Evolutionary conservation across 2,797 vertebrate genomes (phyloP), one percentile per base, ranked within the genome.

Genomic region (Falco rusticolus): DNA sequence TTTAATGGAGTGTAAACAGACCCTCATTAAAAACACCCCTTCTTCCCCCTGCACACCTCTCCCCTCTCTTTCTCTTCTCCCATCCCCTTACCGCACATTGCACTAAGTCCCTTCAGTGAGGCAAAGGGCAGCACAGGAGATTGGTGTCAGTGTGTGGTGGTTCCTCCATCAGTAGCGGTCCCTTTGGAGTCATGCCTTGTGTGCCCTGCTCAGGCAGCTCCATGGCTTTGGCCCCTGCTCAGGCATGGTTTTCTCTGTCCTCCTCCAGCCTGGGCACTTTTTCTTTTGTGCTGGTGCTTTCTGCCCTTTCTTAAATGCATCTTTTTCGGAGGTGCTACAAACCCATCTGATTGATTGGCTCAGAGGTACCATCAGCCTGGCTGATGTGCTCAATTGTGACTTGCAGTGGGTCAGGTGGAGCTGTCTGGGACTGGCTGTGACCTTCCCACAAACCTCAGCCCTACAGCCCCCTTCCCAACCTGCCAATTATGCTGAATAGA

Each of bases 1-100:
- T 86, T 33, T 66, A 47, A 45, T 11, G 21, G 14, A 29, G 19
- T 43, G 18, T 21, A 48, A 89, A 78, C 14, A 82, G 85, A 34
- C 4, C 19, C 31, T 83, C 14, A 50, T 9, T 24, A 37, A 34
- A 86, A 69, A 4, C 14, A 61, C 2, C 6, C 31, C 12, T 66
- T 50, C 43, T 84, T 80, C 10, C 13, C 18, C 63, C 54, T 76
- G 28, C 59, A 64, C 33, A 20, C 6, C 8, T 51, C 11, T 74
- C 18, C 12, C 17, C 18, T 19, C 31, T 72, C 31, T 37, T 59
- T 34, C 54, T 74, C 25, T 60, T 77, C 48, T 91, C 22, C 43
- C 1, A 0, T 41, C 20, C 13, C 17, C 13, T 64, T 3, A 6
- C 29, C 4, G 0, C 18, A 53, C 57, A n/a, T 29, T 34, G 29